Conservation (phyloP, 2,797 vertebrate species). For the Geotrypetes seraphini region DNA sequence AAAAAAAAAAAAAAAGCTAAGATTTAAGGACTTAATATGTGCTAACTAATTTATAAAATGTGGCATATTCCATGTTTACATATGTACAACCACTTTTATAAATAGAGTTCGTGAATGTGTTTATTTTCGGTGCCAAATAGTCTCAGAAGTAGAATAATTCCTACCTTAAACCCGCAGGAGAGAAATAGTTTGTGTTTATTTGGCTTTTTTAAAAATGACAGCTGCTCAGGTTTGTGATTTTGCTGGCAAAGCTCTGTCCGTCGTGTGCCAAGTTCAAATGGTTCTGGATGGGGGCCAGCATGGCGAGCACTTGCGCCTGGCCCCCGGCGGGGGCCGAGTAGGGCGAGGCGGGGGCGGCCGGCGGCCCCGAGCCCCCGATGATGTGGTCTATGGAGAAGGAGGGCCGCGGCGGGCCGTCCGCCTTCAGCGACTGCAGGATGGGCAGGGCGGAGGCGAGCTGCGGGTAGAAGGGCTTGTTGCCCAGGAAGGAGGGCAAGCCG, state of each 20-base stretch:
- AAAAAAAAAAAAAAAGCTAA: too few relatives aligned
- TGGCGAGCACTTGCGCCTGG: conserved; percentile 85
- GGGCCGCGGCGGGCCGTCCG: conserved; percentile 69
- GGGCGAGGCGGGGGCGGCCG: conserved; percentile 60
- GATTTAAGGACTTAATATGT: too few relatives aligned
- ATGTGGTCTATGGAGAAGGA: conserved; percentile 97
- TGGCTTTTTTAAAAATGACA: conserved; percentile 73
- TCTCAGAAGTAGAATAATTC: conserved; percentile 49
- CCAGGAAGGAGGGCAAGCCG: conserved; percentile 59
- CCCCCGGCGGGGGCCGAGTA: conserved; percentile 62
- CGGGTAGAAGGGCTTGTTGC: conserved; percentile 85
- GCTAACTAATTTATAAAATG: background rate
- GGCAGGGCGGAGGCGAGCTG: conserved; percentile 75
- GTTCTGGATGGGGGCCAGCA: conserved; percentile 78
- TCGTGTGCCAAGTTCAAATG: conserved; percentile 83
- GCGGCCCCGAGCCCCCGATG: conserved; percentile 67
- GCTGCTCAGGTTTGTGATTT: conserved; percentile 76
- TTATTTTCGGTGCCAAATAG: conserved; percentile 27
- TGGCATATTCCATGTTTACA: too few relatives aligned
- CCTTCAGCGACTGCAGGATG: conserved; percentile 72
- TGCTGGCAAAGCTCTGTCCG: conserved; percentile 72
- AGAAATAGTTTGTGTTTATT: conserved; percentile 12
- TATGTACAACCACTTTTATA: too few relatives aligned
- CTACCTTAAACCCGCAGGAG: conserved; percentile 65
- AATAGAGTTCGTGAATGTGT: conserved; percentile 1